Conservation (phyloP, 2,797 vertebrate species). For the Psittacula echo region DNA sequence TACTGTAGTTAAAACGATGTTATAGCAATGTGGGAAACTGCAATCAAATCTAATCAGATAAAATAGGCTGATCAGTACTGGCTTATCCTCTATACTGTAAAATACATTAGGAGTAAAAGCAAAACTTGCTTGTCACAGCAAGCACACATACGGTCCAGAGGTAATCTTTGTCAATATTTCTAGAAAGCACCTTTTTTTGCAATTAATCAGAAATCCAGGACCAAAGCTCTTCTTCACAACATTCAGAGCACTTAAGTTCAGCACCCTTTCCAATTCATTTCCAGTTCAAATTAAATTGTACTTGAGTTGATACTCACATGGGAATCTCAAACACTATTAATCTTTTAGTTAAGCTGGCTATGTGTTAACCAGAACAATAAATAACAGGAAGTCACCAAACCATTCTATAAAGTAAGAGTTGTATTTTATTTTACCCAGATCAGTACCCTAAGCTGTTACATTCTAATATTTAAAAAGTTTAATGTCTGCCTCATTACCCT, state of each 20-base stretch:
- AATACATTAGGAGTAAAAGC: neutral
- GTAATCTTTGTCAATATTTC: neutral
- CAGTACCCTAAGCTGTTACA: neutral
- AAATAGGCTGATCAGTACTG: neutral
- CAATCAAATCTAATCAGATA: neutral
- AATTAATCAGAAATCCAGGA: constrained; percentile 18
- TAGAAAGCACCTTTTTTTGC: neutral
- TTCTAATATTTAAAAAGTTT: neutral
- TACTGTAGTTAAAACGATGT: neutral
- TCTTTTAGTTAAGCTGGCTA: constrained; percentile 22
- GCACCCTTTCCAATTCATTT: neutral
- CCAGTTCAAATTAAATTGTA: constrained; percentile 33
- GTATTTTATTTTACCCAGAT: neutral
- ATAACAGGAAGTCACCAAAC: neutral
- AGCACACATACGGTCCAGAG: neutral
- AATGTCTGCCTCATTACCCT: neutral
- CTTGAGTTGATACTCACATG: neutral
- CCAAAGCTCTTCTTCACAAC: neutral
- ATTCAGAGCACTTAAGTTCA: constrained; percentile 9
- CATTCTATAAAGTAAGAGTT: neutral
- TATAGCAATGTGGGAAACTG: neutral
- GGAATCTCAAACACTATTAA: constrained; percentile 14
- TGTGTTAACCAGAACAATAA: neutral
- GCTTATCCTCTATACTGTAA: neutral
- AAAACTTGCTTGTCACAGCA: neutral